Evolutionary conservation across 2,888 invertebrate species (phyloP).

Genomic region (Gymnocheta viridis): DNA sequence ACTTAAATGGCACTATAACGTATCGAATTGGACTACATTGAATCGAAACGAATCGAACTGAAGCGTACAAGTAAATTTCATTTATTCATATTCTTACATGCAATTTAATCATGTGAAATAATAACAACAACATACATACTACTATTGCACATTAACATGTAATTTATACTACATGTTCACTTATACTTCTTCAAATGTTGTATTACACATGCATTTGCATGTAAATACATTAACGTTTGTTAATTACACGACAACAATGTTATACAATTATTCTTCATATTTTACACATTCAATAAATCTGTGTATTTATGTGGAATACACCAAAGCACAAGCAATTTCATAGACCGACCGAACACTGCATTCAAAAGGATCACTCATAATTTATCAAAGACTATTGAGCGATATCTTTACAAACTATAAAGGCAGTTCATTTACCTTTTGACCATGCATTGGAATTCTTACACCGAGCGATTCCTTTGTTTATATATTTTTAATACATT

Average conservation of each 20-base stretch:
- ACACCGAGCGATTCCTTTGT: not conserved
- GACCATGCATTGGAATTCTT: not conserved
- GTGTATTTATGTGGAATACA: constrained; percentile 3
- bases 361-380: constrained; percentile 14
- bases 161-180: not conserved
- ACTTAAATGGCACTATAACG: constrained; percentile 9
- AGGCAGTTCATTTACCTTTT: not conserved
- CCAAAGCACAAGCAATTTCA: constrained; percentile 28
- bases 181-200: not conserved
- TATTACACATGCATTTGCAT: not conserved
- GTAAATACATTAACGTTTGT: not conserved
- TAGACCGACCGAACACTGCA: not conserved
- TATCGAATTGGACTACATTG: not conserved
- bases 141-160: constrained; percentile 33
- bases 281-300: constrained; percentile 25
- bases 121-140: constrained; percentile 41
- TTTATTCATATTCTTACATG: constrained; percentile 47
- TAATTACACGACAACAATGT: not conserved
- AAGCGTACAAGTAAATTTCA: constrained; percentile 41
- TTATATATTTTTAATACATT: not conserved
- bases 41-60: constrained; percentile 17
- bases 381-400: not conserved
- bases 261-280: constrained; percentile 40
- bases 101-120: constrained; percentile 52
- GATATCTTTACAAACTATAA: not conserved